Base-by-base conservation (phyloP, 1,140 invertebrate species). In the Heliothis subflexa region DNA sequence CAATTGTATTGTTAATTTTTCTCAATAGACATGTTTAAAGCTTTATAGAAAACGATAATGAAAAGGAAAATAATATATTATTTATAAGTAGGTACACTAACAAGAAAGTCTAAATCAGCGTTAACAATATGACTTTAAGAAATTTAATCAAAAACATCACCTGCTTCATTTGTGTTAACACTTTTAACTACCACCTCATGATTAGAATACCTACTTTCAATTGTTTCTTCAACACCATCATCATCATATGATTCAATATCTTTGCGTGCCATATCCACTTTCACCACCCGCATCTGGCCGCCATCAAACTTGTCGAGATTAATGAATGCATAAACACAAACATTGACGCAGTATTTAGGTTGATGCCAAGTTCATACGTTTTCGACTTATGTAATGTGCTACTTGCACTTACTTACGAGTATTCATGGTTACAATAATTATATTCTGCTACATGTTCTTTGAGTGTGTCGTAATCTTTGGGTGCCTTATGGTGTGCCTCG, bases 321-420 rank as follows among this genome's bases (percentile, higher is more conserved):
- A 85, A 88, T 89, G 81, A 87, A 88, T 85, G 80, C 72, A 83
- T 84, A 84, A 84, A 70, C 79, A 84, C 55, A 72, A 83, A 86
- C 79, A 81, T 78, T 82, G 81, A 70, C 74, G 82, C 82, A 74
- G 78, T 83, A 86, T 84, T 88, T 89, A 89, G 90, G 88, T 87
- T 91, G 88, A 88, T 90, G 90, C 83, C 91, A 93, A 91, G 91
- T 90, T 91, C 90, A 91, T 59, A 83, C 81, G 33, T 55, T 78
- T 25, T 45, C 40, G 14, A 70, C 66, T 52, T 70, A 70, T 70
- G 66, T 70, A 70, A 70, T 70, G 66, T 12, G 54, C 66, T 70
- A 49, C 62, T 66, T 66, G 16, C 18, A 55, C 9, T 12, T 57
- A 25, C 18, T 28, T 11, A 12, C 12, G 2, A 59, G 12, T 59